Evolutionary conservation across 2,888 invertebrate genomes (phyloP), one percentile per base, ranked within the genome.

Genomic region (Hemicrepidius hirtus): DNA sequence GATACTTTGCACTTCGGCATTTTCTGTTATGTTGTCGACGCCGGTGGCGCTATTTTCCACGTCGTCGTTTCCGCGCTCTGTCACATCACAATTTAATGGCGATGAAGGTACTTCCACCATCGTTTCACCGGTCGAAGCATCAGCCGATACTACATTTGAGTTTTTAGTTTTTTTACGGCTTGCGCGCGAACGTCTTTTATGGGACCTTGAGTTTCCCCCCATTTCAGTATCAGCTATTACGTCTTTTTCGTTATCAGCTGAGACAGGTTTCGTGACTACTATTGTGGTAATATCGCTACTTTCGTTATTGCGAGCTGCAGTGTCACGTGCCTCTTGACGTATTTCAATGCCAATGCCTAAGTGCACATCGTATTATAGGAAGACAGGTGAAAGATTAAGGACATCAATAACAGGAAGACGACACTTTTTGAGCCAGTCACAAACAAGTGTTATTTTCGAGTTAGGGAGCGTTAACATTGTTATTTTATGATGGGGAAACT

Each of bases 141-240:
- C 50, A 53, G 55, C 50, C 66, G 57, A 64, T 46, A 62, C 60
- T 71, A 66, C 41, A 59, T 63, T 64, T 35, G 57, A 59, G 68
- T 74, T 78, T 71, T 75, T 77, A 46, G 72, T 64, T 71, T 74
- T 78, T 75, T 75, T 78, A 53, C 76, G 77, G 69, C 76, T 73
- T 59, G 68, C 65, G 65, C 78, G 78, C 71, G 75, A 69, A 55
- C 80, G 78, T 62, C 74, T 76, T 73, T 74, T 75, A 66, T 71
- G 69, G 53, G 79, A 78, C 78, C 78, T 79, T 77, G 80, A 79
- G 65, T 69, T 76, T 67, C 75, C 77, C 62, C 76, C 78, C 66
- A 68, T 74, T 53, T 60, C 75, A 71, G 68, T 78, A 78, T 80
- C 78, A 68, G 75, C 66, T 78, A 79, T 80, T 68, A 71, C 68